Percentiles rank a stretch among this genome's conserved stretches.
These are phyloP conservation scores for Peromyscus melanophrys DNA, from an alignment of 2,797 vertebrate species.

Conservation along the genomic window DNA sequence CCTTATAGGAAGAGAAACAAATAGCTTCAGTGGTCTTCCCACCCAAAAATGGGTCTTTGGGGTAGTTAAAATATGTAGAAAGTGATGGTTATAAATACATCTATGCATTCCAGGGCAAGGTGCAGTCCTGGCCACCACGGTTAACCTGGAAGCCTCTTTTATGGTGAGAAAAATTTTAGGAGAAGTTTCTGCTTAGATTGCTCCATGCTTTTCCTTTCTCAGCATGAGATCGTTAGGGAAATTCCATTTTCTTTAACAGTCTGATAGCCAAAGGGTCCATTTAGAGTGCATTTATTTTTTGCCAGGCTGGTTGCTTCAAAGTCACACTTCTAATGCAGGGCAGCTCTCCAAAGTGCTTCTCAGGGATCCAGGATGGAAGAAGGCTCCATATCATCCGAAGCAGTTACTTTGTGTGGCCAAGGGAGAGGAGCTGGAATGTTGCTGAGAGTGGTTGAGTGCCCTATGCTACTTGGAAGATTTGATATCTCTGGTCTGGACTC, in stretches of 20 bases:
- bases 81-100: neutral
- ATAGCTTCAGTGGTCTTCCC: neutral
- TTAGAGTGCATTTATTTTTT: neutral
- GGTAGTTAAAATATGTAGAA: neutral
- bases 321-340: neutral
- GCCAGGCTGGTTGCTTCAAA: neutral
- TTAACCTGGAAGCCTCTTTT: neutral
- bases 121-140: neutral
- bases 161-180: neutral
- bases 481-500: neutral
- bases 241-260: neutral
- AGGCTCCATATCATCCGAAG: neutral
- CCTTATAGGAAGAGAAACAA: neutral
- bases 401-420: neutral
- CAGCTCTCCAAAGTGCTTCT: accelerated
- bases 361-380: accelerated
- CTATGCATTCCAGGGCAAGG: neutral
- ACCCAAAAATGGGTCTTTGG: neutral
- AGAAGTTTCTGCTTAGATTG: neutral
- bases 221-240: neutral
- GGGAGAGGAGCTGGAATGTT: neutral
- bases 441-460: neutral
- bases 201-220: neutral
- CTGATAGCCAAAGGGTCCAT: neutral
- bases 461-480: neutral